Base-by-base conservation (phyloP, 1,140 invertebrate genomes). In the Trichomalopsis sarcophagae region DNA sequence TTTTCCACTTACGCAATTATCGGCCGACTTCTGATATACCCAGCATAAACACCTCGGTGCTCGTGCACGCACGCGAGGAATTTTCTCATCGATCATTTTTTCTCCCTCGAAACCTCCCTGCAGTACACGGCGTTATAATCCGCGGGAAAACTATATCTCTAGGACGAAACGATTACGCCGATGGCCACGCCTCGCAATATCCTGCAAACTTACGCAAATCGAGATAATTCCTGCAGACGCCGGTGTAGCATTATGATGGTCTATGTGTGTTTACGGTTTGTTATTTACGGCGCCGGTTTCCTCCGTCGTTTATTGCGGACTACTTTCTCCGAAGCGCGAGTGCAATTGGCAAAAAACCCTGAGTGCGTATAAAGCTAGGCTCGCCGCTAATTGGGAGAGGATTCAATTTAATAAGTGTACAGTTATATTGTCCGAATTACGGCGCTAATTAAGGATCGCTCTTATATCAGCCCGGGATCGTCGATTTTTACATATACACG, bases 1-100 rank as follows among this genome's bases (percentile, higher is more conserved):
- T 71, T 71, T 71, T 71, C 69, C 69, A 71, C 69, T 71, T 71
- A 71, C 69, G 69, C 27, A 71, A 71, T 71, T 33, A 71, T 62
- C 17, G 55, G 14, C 5, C 21, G 17, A 17, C 55, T 62, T 62
- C 55, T 21, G 55, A 62, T 62, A 7, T 62, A 17, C 17, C 10
- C 47, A 2, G 2, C 17, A 62, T 62, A n/a, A 21, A 62, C 55
- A 55, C 50, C 50, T 21, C 50, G 5, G 40, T 9, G 33, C 27
- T 27, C 27, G 27, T 27, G 27, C 27, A n/a, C 21, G 27, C 69
- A 17, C 27, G 69, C 23, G 27, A 17, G 10, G 30, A 30, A 71
- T 71, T 71, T 33, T 17, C 68, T 69, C 13, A 62, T 62, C 55
- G 55, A 62, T 62, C 55, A 21, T 17, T 62, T 62, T 62, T 3